Evolutionary conservation across 2,888 invertebrate species (phyloP).

Genomic region (Harmothoe impar): DNA sequence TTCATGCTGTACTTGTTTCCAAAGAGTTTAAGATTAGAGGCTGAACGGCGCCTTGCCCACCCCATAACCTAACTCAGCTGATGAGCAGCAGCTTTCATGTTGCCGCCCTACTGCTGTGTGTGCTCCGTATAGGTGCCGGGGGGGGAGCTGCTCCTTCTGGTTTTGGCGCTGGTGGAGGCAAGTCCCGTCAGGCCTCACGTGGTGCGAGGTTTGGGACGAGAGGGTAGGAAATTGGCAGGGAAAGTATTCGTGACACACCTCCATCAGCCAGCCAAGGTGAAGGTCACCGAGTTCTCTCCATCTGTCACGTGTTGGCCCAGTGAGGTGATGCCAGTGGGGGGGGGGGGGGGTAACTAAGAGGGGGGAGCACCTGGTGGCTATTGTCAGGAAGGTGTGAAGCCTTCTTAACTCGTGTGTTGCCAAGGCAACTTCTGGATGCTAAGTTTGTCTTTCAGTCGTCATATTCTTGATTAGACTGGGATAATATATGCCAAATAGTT

Average conservation of each 20-base stretch:
- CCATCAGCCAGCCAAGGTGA: not conserved
- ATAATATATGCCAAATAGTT: too few species aligned
- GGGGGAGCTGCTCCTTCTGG: not conserved
- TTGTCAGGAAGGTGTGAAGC: not conserved
- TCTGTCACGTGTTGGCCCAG: conserved; percentile 16
- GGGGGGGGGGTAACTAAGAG: too few species aligned
- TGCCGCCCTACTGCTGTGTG: too few species aligned
- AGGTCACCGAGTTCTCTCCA: conserved; percentile 8
- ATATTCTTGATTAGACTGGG: too few species aligned
- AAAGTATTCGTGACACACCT: conserved; percentile 3
- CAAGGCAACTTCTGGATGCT: too few species aligned
- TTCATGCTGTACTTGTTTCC: too few species aligned
- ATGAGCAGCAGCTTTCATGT: too few species aligned
- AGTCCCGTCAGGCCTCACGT: not conserved
- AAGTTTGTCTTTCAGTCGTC: too few species aligned
- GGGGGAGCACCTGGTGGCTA: not conserved
- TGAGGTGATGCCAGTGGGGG: not conserved
- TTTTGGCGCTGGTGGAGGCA: not conserved
- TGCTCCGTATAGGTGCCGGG: not conserved
- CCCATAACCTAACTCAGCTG: too few species aligned
- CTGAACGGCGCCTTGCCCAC: too few species aligned
- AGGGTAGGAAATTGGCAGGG: conserved; percentile 44
- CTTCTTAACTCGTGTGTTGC: not conserved
- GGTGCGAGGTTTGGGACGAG: conserved; percentile 2
- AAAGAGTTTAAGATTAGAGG: too few species aligned